Percentiles rank a stretch among this genome's conserved stretches.
phyloP scores from a whole-genome alignment of 92 coral and sea anemone genomes.

The Nematostella vectensis region DNA sequence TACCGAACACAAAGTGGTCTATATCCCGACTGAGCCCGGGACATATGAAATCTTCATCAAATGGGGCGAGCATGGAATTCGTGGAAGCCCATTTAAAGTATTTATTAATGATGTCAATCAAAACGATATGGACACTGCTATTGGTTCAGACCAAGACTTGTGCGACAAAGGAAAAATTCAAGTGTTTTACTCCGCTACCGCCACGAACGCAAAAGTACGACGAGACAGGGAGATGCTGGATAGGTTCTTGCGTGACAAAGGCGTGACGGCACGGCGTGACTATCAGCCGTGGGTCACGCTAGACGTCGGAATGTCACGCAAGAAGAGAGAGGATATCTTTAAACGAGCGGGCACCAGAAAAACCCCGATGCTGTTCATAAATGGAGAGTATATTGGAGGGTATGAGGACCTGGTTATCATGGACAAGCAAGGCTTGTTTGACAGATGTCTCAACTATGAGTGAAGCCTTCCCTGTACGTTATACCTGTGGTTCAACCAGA shows the following conservation, averaged over 20 bases:
- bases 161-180: conserved; percentile 63
- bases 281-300: conserved; percentile 74
- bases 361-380: conserved; percentile 82
- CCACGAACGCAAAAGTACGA: conserved; percentile 64
- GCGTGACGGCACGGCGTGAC: conserved; percentile 42
- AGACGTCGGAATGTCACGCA: conserved; percentile 65
- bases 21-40: conserved; percentile 96
- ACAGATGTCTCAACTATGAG: conserved; percentile 32
- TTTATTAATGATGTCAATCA: conserved; percentile 69
- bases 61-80: conserved; percentile 83
- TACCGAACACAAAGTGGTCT: conserved; percentile 74
- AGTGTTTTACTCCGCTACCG: conserved; percentile 81
- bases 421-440: conserved; percentile 81
- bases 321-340: conserved; percentile 73
- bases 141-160: conserved; percentile 20
- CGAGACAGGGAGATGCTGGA: conserved; percentile 65
- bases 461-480: no score
- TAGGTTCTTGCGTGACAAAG: conserved; percentile 59
- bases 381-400: conserved; percentile 67
- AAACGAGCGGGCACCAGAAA: conserved; percentile 75
- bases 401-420: conserved; percentile 77
- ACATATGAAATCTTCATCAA: conserved; percentile 84
- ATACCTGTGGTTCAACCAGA: no score
- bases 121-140: conserved; percentile 12
- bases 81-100: conserved; percentile 83